A percentile compares a stretch with the other conserved stretches of the same genome.
phyloP scores from a whole-genome alignment of 2,888 invertebrate species.

The Temnothorax ravouxi region DNA sequence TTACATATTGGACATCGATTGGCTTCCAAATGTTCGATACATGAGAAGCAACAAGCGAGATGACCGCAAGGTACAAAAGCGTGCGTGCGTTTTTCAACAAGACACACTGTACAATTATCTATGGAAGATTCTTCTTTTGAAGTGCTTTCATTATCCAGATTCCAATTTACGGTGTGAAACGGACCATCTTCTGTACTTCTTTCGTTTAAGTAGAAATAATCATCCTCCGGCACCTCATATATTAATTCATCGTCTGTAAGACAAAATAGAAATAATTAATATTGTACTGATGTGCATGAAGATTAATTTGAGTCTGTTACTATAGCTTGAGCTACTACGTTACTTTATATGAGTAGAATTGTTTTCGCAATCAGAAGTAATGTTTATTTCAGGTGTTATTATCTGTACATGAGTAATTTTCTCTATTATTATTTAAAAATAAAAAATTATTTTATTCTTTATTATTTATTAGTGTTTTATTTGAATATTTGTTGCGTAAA shows the following conservation, averaged over 20 bases:
- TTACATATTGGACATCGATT: conserved; percentile 25
- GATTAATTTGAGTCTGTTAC: too few species aligned
- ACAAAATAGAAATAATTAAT: background rate
- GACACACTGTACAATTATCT: background rate
- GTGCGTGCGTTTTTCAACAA: background rate
- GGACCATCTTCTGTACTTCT: background rate
- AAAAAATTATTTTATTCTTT: too few species aligned
- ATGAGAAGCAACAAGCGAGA: background rate
- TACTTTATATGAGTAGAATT: too few species aligned
- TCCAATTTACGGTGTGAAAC: background rate
- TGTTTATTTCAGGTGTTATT: too few species aligned
- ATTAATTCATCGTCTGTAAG: background rate
- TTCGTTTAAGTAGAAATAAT: background rate
- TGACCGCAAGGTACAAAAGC: conserved; percentile 15
- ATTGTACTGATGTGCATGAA: too few species aligned
- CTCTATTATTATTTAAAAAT: too few species aligned
- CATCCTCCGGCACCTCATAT: too few species aligned
- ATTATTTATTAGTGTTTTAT: too few species aligned
- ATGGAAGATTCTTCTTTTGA: background rate
- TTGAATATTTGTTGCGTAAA: too few species aligned
- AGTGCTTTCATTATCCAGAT: background rate
- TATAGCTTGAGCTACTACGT: too few species aligned
- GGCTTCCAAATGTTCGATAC: background rate
- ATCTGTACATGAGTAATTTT: too few species aligned
- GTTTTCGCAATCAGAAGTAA: too few species aligned